These are phyloP conservation scores for Aptenodytes patagonicus DNA, from an alignment of 2,113 vertebrate genomes.

Conservation along the genomic window DNA sequence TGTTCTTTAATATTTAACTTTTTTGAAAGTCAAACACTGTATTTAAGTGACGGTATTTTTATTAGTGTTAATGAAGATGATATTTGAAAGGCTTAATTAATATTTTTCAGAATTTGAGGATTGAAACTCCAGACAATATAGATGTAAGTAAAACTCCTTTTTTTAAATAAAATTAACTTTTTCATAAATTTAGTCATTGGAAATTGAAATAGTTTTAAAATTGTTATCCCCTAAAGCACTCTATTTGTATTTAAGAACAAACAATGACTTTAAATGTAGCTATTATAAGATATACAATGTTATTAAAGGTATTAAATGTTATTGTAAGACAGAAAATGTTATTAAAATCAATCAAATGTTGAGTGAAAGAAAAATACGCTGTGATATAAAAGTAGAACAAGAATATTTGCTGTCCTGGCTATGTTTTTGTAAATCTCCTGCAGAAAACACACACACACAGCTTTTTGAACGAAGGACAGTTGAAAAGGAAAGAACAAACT, in stretches of 20 bases:
- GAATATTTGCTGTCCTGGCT: no score
- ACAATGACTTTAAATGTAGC: neutral
- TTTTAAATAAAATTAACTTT: neutral
- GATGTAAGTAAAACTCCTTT: conserved; percentile 61
- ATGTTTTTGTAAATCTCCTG: neutral
- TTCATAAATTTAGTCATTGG: neutral
- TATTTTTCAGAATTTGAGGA: conserved; percentile 62
- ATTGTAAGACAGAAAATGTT: neutral
- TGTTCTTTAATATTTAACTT: neutral
- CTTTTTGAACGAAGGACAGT: neutral
- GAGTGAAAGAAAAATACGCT: neutral
- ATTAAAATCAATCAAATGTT: neutral
- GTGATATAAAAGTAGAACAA: neutral
- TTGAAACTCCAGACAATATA: conserved; percentile 62
- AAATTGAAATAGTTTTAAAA: neutral
- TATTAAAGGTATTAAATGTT: neutral
- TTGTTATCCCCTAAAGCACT: neutral
- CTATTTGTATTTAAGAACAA: neutral
- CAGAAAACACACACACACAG: neutral
- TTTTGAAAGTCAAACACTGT: neutral
- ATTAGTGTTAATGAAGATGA: neutral
- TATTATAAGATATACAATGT: neutral
- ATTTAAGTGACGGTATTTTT: neutral
- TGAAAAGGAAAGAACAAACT: neutral
- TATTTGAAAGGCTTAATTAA: neutral